Evolutionary conservation across 2,113 vertebrate genomes (phyloP).

Genomic region (Heterochromis multidens): DNA sequence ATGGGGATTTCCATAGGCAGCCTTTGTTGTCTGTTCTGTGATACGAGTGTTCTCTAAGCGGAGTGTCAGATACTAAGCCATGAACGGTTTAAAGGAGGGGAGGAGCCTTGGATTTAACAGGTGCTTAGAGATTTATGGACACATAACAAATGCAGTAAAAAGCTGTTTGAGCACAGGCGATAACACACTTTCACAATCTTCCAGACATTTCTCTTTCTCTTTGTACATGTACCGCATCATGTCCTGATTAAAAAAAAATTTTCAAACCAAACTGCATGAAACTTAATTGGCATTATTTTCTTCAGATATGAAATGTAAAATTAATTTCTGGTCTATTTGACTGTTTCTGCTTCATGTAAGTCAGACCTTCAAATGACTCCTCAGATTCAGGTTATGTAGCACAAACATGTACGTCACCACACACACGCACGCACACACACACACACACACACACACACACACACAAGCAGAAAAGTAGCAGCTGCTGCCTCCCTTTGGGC

Average conservation of each 20-base stretch:
- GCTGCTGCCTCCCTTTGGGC: slow-evolving; percentile 49
- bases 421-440: not conserved
- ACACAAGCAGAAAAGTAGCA: not conserved
- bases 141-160: not conserved
- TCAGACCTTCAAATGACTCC: not conserved
- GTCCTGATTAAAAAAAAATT: not conserved
- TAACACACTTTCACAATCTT: not conserved
- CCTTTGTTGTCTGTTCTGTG: not conserved
- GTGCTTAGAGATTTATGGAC: slow-evolving; percentile 14
- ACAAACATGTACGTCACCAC: not conserved
- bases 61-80: slow-evolving; percentile 2
- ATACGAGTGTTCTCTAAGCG: not conserved
- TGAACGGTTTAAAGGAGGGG: not conserved
- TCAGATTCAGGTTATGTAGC: not conserved
- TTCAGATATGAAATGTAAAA: not conserved
- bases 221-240: not conserved
- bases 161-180: not conserved
- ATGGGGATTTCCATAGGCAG: not conserved
- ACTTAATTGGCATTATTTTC: not conserved
- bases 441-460: not conserved
- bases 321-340: not conserved
- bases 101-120: slow-evolving; percentile 5
- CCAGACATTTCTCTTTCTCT: not conserved
- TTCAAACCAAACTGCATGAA: not conserved
- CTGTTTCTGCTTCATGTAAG: not conserved